These are phyloP conservation scores for Borostomias antarcticus DNA, from an alignment of 2,797 vertebrate genomes.

Conservation along the genomic window DNA sequence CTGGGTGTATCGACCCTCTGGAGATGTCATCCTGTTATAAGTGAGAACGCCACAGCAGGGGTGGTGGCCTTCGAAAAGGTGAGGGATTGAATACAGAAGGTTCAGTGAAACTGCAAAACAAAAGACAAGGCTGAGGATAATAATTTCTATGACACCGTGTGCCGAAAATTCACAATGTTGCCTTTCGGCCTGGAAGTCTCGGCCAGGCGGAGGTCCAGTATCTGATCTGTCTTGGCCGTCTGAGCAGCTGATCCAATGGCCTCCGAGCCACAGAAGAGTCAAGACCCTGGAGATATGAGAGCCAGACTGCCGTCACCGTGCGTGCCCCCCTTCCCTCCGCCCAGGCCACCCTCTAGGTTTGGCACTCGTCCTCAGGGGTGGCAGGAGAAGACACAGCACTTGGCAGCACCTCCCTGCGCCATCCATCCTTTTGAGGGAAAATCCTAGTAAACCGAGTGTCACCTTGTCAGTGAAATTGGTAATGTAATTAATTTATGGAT, in stretches of 20 bases:
- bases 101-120: too few species aligned
- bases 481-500: conserved; percentile 69
- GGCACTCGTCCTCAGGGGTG: conserved; percentile 20
- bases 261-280: not conserved
- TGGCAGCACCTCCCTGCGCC: conserved; percentile 47
- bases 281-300: not conserved
- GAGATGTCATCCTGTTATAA: too few species aligned
- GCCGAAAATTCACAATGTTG: too few species aligned
- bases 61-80: too few species aligned
- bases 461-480: conserved; percentile 64
- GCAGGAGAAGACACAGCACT: conserved; percentile 29
- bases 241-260: too few species aligned
- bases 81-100: too few species aligned
- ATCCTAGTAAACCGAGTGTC: conserved; percentile 57
- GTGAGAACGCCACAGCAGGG: too few species aligned
- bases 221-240: not conserved
- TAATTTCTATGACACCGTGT: too few species aligned
- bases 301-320: not conserved
- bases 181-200: not conserved
- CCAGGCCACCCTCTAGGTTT: not conserved
- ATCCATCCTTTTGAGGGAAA: conserved; percentile 56
- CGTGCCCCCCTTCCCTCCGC: not conserved
- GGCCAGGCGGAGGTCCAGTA: not conserved
- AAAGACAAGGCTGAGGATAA: too few species aligned
- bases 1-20: too few species aligned